Base-by-base conservation (phyloP, 2,888 invertebrate genomes). In the Tetragnatha montana region DNA sequence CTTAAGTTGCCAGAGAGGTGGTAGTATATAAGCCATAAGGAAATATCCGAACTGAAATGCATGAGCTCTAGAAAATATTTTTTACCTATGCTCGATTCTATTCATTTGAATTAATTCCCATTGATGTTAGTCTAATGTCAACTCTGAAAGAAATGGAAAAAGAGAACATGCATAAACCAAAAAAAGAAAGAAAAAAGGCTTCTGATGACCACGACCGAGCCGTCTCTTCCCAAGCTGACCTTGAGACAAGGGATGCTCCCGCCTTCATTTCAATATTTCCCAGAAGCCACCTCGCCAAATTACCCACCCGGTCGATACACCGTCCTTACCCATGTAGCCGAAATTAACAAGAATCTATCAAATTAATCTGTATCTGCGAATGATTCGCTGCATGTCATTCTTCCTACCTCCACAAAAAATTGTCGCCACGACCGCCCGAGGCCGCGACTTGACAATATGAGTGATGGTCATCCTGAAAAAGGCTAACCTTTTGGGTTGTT, bases 401-500 rank as follows among this genome's bases (percentile, higher is more conserved):
- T 22, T 51, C 81, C 82, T 76, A 50, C 75, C 83, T 84, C 35
- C 71, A 73, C 73, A 68, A 83, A 51, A 80, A 88, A 74, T 71
- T 88, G 88, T 88, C 88, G 88, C 82, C 88, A 82, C 70, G 19
- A 22, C 47, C 60, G 75, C 86, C 80, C 68, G 35, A 22, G 49
- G 86, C 80, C 47, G 8, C 70, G 49, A 35, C 60, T 60, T 80
- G 86, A 86, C 79, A 69, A 68, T 78, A 88, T 88, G 82, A 88
- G 35, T 76, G 81, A 88, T 88, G 78, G 82, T 82, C 78, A 75
- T 82, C 82, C 73, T 82, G 82, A 78, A 88, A 78, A 88, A 88
- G 88, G 78, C 82, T 88, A 88, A 88, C 88, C 88, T 88, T 88
- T 88, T 82, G 82, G 76, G 88, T 82, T 82, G 88, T 88, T 88